Conservation (phyloP, 2,113 vertebrate species). For the Corythornis madagascariensis region DNA sequence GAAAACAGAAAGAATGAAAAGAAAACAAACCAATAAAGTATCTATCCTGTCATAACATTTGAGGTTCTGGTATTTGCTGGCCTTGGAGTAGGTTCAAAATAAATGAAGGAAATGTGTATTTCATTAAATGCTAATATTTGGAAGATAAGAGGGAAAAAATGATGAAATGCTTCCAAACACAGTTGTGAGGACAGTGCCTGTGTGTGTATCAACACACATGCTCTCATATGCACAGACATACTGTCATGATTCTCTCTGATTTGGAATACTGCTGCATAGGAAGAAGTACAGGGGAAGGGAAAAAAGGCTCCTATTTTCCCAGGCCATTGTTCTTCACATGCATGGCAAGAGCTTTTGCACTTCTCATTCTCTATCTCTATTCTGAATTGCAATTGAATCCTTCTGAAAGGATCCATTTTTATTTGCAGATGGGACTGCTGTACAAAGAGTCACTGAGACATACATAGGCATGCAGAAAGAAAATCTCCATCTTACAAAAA, state of each 20-base stretch:
- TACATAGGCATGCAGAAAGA: background rate
- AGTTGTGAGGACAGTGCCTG: constrained; percentile 55
- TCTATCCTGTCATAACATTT: constrained; percentile 86
- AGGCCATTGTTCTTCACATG: background rate
- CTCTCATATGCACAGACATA: background rate
- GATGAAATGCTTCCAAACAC: constrained; percentile 72
- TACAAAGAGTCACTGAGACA: background rate
- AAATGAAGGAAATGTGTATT: constrained; percentile 91
- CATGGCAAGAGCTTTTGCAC: background rate
- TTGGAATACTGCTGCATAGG: background rate
- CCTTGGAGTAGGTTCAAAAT: constrained; percentile 85
- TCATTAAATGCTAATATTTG: constrained; percentile 95
- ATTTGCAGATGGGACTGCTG: background rate
- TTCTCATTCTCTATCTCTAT: background rate
- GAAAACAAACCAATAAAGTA: constrained; percentile 92
- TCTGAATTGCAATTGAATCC: background rate
- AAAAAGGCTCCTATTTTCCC: background rate
- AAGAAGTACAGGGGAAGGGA: background rate
- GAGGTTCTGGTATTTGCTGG: constrained; percentile 84
- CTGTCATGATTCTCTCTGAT: background rate
- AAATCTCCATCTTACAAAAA: background rate
- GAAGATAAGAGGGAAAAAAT: constrained; percentile 73
- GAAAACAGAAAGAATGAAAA: constrained; percentile 89
- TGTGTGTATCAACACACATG: background rate
- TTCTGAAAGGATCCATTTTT: background rate